Evolutionary conservation across 2,797 vertebrate species (phyloP), one percentile per base, ranked within the genome.

Genomic region (Petrocephalus sullivani): DNA sequence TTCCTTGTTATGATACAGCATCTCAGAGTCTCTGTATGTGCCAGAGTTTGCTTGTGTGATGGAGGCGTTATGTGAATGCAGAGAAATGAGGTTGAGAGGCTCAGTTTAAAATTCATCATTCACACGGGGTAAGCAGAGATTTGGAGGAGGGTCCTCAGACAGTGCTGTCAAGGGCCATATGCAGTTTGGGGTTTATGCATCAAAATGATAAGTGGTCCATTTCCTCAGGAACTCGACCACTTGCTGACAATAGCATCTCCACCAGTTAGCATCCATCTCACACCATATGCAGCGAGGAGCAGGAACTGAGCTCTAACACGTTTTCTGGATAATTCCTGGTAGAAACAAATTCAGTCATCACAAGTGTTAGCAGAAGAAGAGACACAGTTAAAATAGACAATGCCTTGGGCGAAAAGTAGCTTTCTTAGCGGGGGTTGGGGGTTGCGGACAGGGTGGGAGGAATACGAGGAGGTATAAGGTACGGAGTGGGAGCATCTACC

Each of bases 261-360:
- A 88, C 95, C 95, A 90, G 91, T 91, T 89, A 91, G 91, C 37
- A 91, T 93, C 93, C 91, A 87, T 91, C 85, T 86, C 90, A 90
- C 90, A 89, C 90, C 90, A 90, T 90, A 89, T 89, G 87, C 71
- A 89, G 86, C 89, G 86, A 28, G 5, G 90, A 89, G 51, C 71
- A 58, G 85, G 92, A 90, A 92, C 58, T 87, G 90, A 91, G 90
- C 89, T 92, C 93, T 96, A 96, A 95, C 94, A 98, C 95, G 94
- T 97, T 97, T 98, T 98, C 96, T 97, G 97, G 97, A 98, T 96
- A 97, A 97, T 97, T 96, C 97, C 98, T 98, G 97, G 98, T 97
- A 97, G 96, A 96, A 97, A 99, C 96, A 98, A 97, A 97, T 93
- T 91, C 96, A 95, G 95, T 91, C 91, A 93, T 93, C 93, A 94